Evolutionary conservation across 2,888 invertebrate species (phyloP), one percentile per base, ranked within the genome.

Genomic region (Amphiduros pacificus): DNA sequence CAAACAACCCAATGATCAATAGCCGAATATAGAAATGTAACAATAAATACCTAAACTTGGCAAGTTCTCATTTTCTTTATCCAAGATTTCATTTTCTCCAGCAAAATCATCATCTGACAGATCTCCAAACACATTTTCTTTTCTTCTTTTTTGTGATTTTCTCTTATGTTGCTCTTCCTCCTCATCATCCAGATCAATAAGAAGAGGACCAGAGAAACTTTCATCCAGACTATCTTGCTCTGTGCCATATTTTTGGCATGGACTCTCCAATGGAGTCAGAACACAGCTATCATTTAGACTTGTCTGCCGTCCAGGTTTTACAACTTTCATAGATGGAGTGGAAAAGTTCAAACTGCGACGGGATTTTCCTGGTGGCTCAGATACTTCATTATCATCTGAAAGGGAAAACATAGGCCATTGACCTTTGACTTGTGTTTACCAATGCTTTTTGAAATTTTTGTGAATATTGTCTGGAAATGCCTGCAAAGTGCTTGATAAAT

Each of bases 91-190:
- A 4, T 55, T 52, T 17, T 50, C 56, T 27, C 49, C 55, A 5
- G n/a, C n/a, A n/a, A n/a, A n/a, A n/a, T 59, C 59, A 31, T 55
- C 55, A 51, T 63, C 64, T 31, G 64, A 64, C 20, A 64, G 36
- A 2, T 27, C 44, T 32, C 58, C 61, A 54, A 64, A 64, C 57
- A 64, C 36, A 3, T 56, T 57, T 24, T 57, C 56, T 24, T 56
- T 29, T 14, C 40, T 51, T 52, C 64, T 56, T 26, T 64, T 64
- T 2, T 44, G 17, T 11, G 49, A 20, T 17, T 36, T 32, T n/a
- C 22, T 53, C 4, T 27, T 9, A 29, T 32, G 53, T 14, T 62
- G 32, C 20, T 31, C 51, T 17, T 28, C 36, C 4, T 11, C 49
- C 9, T 20, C 29, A 22, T 28, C 20, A 17, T 36, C 48, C 11